These are phyloP conservation scores for Drosophila littoralis DNA, from an alignment of 1,140 invertebrate genomes.

Conservation along the genomic window DNA sequence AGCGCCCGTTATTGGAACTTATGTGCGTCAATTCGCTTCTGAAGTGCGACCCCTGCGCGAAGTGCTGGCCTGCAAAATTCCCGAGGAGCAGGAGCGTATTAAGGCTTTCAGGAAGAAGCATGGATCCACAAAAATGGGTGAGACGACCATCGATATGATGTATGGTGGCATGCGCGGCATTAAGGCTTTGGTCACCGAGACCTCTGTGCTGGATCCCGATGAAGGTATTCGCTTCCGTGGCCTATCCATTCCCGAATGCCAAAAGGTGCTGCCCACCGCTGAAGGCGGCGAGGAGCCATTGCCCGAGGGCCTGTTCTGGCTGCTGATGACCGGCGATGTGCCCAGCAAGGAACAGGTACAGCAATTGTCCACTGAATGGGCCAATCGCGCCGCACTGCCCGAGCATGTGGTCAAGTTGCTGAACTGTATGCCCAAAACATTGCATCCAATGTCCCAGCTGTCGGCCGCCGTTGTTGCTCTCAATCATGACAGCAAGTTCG, in stretches of 20 bases:
- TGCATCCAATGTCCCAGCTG: constrained; percentile 99
- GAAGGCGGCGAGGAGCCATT: constrained; percentile 94
- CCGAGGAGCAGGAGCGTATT: constrained; percentile 95
- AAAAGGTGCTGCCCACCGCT: constrained; percentile 95
- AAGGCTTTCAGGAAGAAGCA: constrained; percentile 95
- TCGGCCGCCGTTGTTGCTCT: constrained; percentile 95
- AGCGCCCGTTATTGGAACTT: constrained; percentile 66
- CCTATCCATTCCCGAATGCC: constrained; percentile 97
- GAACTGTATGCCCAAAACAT: constrained; percentile 96
- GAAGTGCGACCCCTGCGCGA: constrained; percentile 90
- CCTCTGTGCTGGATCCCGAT: constrained; percentile 96
- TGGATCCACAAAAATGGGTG: constrained; percentile 95
- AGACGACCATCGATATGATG: constrained; percentile 98
- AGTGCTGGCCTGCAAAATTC: constrained; percentile 94
- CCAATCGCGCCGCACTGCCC: constrained; percentile 91
- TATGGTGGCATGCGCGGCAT: constrained; percentile 99
- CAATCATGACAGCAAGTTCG: constrained; percentile 97
- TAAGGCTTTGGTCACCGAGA: constrained; percentile 97
- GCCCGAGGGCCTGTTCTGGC: constrained; percentile 98
- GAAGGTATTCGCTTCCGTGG: constrained; percentile 98
- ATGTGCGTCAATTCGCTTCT: constrained; percentile 85
- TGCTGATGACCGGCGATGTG: constrained; percentile 96
- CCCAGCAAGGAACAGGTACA: constrained; percentile 93
- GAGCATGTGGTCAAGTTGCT: constrained; percentile 97
- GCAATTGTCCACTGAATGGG: constrained; percentile 96